A percentile compares a stretch with the other conserved stretches of the same genome.
These are phyloP conservation scores for Drosophila ohnishii DNA, from an alignment of 1,140 invertebrate genomes.

Conservation along the genomic window DNA sequence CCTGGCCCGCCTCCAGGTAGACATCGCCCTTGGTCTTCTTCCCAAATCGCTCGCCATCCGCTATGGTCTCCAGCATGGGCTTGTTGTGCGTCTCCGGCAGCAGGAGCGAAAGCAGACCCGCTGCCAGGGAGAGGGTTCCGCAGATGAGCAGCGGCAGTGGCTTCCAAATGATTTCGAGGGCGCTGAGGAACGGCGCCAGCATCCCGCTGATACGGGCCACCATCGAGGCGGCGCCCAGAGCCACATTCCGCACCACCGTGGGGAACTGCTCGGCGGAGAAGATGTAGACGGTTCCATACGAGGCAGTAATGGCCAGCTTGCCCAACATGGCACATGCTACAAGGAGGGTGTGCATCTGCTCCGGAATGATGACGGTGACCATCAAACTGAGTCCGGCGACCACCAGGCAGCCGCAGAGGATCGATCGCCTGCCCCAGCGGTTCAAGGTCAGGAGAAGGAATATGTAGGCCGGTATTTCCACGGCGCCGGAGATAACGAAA, in stretches of 20 bases:
- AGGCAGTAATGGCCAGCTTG: constrained; percentile 92
- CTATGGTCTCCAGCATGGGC: constrained; percentile 89
- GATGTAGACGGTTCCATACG: constrained; percentile 91
- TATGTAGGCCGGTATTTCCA: constrained; percentile 90
- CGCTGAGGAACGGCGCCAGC: constrained; percentile 89
- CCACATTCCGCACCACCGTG: constrained; percentile 91
- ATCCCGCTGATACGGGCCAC: constrained; percentile 91
- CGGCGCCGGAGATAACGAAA: constrained; percentile 89
- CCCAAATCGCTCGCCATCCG: constrained; percentile 89
- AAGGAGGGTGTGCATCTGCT: constrained; percentile 85
- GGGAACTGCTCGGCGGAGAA: constrained; percentile 93
- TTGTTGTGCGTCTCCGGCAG: constrained; percentile 91
- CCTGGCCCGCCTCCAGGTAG: constrained; percentile 63
- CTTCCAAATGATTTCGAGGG: constrained; percentile 86
- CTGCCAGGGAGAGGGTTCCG: constrained; percentile 86
- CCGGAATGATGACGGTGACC: constrained; percentile 85
- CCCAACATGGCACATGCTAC: constrained; percentile 90
- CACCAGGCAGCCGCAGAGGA: constrained; percentile 89
- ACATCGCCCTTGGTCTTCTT: constrained; percentile 44
- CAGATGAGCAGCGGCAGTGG: constrained; percentile 90
- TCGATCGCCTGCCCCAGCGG: constrained; percentile 88
- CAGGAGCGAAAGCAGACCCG: constrained; percentile 87
- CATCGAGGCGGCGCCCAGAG: constrained; percentile 90
- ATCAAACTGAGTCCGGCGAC: constrained; percentile 87
- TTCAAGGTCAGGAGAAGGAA: constrained; percentile 89